phyloP scores from a whole-genome alignment of 2,113 vertebrate species.

The Hymenochirus boettgeri region DNA sequence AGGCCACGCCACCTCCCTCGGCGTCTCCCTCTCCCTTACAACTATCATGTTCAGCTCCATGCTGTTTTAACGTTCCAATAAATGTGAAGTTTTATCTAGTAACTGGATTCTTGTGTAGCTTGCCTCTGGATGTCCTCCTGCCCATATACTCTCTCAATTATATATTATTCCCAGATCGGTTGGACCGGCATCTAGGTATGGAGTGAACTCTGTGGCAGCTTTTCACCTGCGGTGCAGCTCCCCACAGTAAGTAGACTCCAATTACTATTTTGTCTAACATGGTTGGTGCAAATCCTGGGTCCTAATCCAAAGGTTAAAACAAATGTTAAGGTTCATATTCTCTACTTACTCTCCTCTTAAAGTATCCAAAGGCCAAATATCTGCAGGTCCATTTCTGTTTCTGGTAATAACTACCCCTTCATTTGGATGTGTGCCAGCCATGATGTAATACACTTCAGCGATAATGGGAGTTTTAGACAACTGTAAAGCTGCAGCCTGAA shows the following conservation, averaged over 20 bases:
- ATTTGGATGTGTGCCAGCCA: slow-evolving; percentile 66
- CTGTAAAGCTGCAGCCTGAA: slow-evolving; percentile 70
- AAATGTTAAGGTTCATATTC: not conserved
- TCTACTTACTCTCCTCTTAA: slow-evolving; percentile 69
- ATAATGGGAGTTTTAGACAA: slow-evolving; percentile 80
- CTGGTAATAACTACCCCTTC: slow-evolving; percentile 87
- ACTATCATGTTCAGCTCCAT: too few species aligned
- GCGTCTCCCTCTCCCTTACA: too few species aligned
- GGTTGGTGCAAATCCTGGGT: not conserved
- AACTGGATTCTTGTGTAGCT: too few species aligned
- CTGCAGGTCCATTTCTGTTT: slow-evolving; percentile 69
- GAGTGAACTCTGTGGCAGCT: too few species aligned
- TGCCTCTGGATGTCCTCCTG: too few species aligned
- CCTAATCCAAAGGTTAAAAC: rapidly evolving
- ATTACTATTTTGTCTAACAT: not conserved
- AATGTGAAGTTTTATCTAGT: too few species aligned
- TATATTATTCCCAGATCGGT: too few species aligned
- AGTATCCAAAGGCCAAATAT: slow-evolving; percentile 86
- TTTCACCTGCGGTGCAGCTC: too few species aligned
- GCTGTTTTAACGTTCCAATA: too few species aligned
- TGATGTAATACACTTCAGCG: slow-evolving; percentile 85
- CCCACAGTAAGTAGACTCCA: not conserved
- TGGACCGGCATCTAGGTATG: too few species aligned
- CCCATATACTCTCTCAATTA: too few species aligned
- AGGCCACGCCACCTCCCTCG: too few species aligned